Base-by-base conservation (phyloP, 2,797 vertebrate species). In the Peromyscus aztecus region DNA sequence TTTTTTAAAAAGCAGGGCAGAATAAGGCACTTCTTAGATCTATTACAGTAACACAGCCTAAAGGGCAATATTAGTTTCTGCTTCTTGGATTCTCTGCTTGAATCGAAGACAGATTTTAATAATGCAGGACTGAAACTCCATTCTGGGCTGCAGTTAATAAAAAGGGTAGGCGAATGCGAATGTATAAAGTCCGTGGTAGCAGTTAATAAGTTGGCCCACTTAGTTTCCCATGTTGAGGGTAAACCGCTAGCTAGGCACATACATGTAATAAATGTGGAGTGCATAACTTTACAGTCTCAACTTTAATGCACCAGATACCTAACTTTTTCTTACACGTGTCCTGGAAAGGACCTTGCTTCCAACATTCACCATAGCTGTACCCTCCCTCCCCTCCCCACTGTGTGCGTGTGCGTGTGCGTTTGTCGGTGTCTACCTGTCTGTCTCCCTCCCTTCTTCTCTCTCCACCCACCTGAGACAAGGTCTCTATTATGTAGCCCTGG, bases 151-250 rank as follows among this genome's bases (percentile, higher is more conserved):
- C 63, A 67, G 69, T 89, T 96, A 83, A 63, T 96, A 29, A 59
- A 83, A 96, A 96, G n/a, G 16, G 80, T 57, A 86, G 75, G 29
- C 1, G 2, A 89, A 63, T 76, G 34, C 83, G 82, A 29, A 83
- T 78, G 37, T 69, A 43, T 57, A 37, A 65, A 86, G 81, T 89
- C 61, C 82, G 17, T 19, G n/a, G 49, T 86, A 94, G 82, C 85
- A 80, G 92, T 91, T 95, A 95, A 89, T 65, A 97, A 81, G 8
- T 16, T 95, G 97, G 92, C 88, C 90, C 96, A 90, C 61, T 93
- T 96, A 31, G 91, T 96, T 93, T 94, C 75, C 61, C 85, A 21
- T 13, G 87, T 93, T 77, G 55, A 92, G 92, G 81, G 93, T 90
- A 95, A 92, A 92, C 46, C 24, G 16, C 63, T 89, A 85, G 59